Percentiles rank a stretch among this genome's conserved stretches.
Evolutionary conservation across 2,797 vertebrate species (phyloP).

Genomic region (Hydrolagus colliei): DNA sequence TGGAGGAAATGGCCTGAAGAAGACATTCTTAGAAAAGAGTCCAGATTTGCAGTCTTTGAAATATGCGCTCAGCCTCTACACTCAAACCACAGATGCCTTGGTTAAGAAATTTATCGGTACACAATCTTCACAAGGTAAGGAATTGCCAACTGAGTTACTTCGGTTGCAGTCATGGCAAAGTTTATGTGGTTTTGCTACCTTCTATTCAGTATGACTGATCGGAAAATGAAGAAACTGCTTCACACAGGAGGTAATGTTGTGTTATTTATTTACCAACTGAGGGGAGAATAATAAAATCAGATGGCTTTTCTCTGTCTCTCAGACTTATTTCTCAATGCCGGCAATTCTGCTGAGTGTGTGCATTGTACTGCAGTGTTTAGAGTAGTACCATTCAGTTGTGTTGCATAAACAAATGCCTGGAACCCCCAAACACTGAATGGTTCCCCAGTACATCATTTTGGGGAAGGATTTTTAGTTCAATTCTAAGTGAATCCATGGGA

Average conservation of each 20-base stretch:
- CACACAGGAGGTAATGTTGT: neutral
- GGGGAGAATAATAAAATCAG: neutral
- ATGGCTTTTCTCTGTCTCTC: neutral
- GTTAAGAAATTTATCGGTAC: constrained; percentile 97
- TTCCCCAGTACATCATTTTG: neutral
- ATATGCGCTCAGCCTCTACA: constrained; percentile 96
- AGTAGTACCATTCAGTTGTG: neutral
- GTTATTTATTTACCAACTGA: neutral
- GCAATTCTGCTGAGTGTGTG: neutral
- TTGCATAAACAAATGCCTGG: no score
- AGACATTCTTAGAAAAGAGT: constrained; percentile 95
- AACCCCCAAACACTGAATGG: neutral
- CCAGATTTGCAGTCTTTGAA: constrained; percentile 85
- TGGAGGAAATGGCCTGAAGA: constrained; percentile 93
- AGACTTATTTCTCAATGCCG: neutral
- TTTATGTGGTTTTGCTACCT: neutral
- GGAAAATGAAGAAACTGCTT: neutral
- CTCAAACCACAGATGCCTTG: constrained; percentile 91
- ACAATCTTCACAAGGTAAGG: constrained; percentile 86
- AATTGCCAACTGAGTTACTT: neutral
- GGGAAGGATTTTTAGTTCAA: neutral
- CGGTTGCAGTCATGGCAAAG: neutral
- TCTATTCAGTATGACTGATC: neutral
- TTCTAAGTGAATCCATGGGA: neutral
- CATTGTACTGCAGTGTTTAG: neutral